These are phyloP conservation scores for Galago senegalensis DNA, from an alignment of 2,797 vertebrate genomes.

Conservation along the genomic window DNA sequence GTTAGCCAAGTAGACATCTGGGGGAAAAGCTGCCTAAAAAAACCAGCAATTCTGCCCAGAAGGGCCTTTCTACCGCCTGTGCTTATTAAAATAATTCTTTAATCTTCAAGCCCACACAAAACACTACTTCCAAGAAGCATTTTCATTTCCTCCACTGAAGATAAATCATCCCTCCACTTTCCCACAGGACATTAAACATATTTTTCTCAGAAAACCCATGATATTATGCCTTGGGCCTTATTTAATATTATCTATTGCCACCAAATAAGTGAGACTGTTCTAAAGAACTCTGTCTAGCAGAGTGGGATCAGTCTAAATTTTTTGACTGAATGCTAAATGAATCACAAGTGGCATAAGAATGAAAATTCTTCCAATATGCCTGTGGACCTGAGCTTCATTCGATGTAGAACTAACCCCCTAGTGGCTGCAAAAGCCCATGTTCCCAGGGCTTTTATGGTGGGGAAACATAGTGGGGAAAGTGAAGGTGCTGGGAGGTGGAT, in stretches of 20 bases:
- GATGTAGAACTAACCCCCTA: background rate
- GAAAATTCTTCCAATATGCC: background rate
- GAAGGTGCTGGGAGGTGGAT: constrained; percentile 1
- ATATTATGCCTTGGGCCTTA: constrained; percentile 10
- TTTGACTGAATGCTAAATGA: constrained; percentile 29
- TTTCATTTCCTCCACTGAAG: constrained; percentile 45
- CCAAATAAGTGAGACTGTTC: constrained; percentile 13
- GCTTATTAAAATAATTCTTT: constrained; percentile 35
- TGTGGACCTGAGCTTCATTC: constrained; percentile 30
- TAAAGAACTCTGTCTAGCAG: background rate
- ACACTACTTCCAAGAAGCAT: constrained; percentile 45
- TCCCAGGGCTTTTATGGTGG: constrained; percentile 48
- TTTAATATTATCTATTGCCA: constrained; percentile 8
- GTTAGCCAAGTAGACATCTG: background rate
- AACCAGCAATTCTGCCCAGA: background rate
- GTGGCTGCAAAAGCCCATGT: constrained; percentile 44
- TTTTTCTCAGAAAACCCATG: background rate
- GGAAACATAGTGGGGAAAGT: background rate
- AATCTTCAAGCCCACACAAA: constrained; percentile 60
- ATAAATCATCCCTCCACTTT: constrained; percentile 63
- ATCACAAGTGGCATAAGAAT: constrained; percentile 17
- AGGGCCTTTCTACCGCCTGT: background rate
- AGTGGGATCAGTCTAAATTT: background rate
- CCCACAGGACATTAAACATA: background rate
- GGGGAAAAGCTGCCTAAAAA: background rate